phyloP scores from a whole-genome alignment of 2,113 vertebrate genomes.

The Elachura formosa region DNA sequence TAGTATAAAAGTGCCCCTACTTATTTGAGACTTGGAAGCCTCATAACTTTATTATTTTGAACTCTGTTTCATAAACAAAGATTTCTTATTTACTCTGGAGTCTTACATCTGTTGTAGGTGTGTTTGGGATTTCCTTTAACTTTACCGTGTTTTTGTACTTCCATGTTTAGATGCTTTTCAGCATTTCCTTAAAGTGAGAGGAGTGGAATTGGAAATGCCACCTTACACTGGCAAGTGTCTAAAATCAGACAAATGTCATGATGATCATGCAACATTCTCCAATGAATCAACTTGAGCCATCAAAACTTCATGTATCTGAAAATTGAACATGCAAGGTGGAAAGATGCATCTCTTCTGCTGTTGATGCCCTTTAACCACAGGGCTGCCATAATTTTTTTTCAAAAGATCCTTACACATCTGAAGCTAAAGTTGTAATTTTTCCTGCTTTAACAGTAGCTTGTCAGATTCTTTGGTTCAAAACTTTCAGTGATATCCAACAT shows the following conservation, averaged over 20 bases:
- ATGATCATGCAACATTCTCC: neutral
- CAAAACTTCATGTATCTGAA: neutral
- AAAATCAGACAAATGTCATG: neutral
- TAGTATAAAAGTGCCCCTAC: neutral
- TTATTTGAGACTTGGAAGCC: neutral
- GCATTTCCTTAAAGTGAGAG: neutral
- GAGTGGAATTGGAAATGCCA: neutral
- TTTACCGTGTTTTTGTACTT: neutral
- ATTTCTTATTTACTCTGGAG: neutral
- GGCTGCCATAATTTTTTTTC: neutral
- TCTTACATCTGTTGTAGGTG: neutral
- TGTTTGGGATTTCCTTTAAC: constrained; percentile 12
- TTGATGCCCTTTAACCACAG: neutral
- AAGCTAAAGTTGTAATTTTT: constrained; percentile 36
- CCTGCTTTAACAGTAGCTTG: neutral
- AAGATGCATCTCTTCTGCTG: neutral
- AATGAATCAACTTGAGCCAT: neutral
- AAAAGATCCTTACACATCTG: neutral
- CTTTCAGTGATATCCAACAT: neutral
- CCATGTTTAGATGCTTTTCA: neutral
- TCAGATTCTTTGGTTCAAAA: constrained; percentile 11
- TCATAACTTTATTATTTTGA: neutral
- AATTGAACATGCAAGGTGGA: neutral
- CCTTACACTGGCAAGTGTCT: neutral
- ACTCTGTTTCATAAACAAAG: neutral